phyloP scores from a whole-genome alignment of 2,888 invertebrate species.

The Heteromyza rotundicornis region DNA sequence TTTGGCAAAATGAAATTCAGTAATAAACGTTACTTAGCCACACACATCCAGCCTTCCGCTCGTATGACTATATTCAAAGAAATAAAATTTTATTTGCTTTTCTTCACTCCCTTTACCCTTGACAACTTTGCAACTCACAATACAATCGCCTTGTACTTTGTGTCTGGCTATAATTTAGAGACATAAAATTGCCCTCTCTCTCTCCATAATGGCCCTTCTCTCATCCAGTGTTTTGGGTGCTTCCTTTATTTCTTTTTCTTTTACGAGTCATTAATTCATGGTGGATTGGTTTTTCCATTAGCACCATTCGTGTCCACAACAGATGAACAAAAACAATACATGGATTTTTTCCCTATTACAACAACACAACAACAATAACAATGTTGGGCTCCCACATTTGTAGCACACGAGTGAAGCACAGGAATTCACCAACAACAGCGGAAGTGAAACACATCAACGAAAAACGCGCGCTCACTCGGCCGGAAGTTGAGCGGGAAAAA shows the following conservation, averaged over 20 bases:
- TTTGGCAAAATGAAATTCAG: too few species aligned
- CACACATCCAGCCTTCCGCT: too few species aligned
- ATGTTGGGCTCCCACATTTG: conserved; percentile 2
- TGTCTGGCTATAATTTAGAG: not conserved
- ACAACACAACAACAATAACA: not conserved
- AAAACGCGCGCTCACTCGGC: not conserved
- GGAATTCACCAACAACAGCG: not conserved
- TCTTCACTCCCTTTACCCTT: too few species aligned
- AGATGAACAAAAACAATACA: conserved; percentile 12
- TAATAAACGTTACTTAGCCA: too few species aligned
- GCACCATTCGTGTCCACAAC: conserved; percentile 20
- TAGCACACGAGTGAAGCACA: not conserved
- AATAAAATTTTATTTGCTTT: too few species aligned
- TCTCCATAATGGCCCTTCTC: conserved; percentile 2
- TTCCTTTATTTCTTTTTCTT: conserved; percentile 7
- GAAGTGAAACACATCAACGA: conserved; percentile 2
- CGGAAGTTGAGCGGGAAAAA: not conserved
- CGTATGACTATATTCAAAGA: too few species aligned
- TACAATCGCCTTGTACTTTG: too few species aligned
- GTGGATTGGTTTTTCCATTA: conserved; percentile 28
- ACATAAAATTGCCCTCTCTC: not conserved
- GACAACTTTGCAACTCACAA: too few species aligned
- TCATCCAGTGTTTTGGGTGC: not conserved
- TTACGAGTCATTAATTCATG: conserved; percentile 26
- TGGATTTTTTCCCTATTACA: not conserved